These are phyloP conservation scores for Eupsilia transversa DNA, from an alignment of 2,888 invertebrate species.

Conservation along the genomic window DNA sequence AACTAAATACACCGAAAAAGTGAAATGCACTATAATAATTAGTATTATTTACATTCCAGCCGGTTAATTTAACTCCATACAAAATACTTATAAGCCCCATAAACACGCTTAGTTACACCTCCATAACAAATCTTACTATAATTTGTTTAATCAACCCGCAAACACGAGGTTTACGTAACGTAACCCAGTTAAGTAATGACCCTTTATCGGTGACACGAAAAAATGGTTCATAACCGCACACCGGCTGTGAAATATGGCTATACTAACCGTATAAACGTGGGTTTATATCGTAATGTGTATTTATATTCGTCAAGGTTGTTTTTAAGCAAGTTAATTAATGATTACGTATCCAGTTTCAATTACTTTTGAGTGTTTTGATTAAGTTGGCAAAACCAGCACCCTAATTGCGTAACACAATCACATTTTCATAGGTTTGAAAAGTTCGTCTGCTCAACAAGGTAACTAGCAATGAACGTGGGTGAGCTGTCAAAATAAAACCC, in stretches of 20 bases:
- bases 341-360: background rate
- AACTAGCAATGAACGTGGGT: no score
- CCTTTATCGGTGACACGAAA: constrained; percentile 56
- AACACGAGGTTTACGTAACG: constrained; percentile 37
- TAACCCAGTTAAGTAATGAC: constrained; percentile 59
- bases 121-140: constrained; percentile 51
- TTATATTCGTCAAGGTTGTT: constrained; percentile 10
- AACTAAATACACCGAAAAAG: background rate
- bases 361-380: background rate
- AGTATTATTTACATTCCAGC: constrained; percentile 6
- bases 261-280: constrained; percentile 7
- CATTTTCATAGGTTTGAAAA: no score
- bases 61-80: constrained; percentile 9
- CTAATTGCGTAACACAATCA: no score
- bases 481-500: no score
- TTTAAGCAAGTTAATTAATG: constrained; percentile 8
- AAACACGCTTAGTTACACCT: constrained; percentile 40
- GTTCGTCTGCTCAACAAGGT: no score
- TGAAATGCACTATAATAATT: background rate
- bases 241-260: constrained; percentile 32
- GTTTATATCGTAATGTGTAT: constrained; percentile 4
- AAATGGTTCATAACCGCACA: constrained; percentile 48
- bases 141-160: constrained; percentile 58
- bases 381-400: background rate
- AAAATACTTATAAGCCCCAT: constrained; percentile 23